Evolutionary conservation across 2,888 invertebrate species (phyloP), one percentile per base, ranked within the genome.

Genomic region (Palloptera scutellata): DNA sequence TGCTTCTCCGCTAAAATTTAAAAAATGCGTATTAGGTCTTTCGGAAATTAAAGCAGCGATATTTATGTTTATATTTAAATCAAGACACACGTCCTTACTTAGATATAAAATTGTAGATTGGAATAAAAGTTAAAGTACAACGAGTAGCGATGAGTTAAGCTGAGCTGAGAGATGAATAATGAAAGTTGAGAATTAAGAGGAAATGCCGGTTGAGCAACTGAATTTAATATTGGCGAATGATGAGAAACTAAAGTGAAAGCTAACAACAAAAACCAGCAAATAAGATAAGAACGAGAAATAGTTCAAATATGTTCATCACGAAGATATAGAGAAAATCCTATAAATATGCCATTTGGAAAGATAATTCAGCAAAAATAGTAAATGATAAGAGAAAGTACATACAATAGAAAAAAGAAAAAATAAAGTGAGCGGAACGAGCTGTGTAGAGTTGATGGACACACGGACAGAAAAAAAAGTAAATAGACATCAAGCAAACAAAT

Each of bases 321-420:
- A 17, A 10, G 43, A 43, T n/a, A 17, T 13, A 9, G 43, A 45
- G 45, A 42, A 60, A n/a, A 43, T 60, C 17, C 12, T n/a, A 42
- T 60, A 60, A 60, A 60, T 43, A 45, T 43, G 42, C 45, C 60
- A 60, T 60, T 60, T 43, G 41, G 6, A 45, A 43, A 19, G 17
- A 60, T 60, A 60, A 60, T 45, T 4, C 60, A 60, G 12, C n/a
- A 45, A 40, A 9, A 60, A 60, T n/a, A 43, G 42, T 17, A n/a
- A 8, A 60, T 11, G 15, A 48, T 11, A 48, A 48, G n/a, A 48
- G 15, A 3, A 8, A 48, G 48, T 1, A 48, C 6, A 13, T n/a
- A 11, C 8, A 48, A 11, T 1, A 2, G 48, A 13, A 15, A 5
- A 48, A 48, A 11, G 11, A 4, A 11, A 13, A 30, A 6, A 30